Base-by-base conservation (phyloP, 1,140 invertebrate species). In the Lepeophtheirus salmonis region DNA sequence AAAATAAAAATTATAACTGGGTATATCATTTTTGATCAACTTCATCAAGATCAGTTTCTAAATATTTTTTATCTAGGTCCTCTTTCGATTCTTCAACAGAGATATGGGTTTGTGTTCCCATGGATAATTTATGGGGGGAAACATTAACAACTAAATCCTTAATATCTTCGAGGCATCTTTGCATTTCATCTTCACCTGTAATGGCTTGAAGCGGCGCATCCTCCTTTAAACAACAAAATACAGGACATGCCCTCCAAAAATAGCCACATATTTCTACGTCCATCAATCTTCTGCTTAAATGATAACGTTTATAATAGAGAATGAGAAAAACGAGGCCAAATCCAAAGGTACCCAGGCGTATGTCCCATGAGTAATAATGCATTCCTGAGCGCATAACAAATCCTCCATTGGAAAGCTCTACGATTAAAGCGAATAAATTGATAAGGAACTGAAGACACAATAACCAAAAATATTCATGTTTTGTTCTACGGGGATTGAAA, bases 281-380 rank as follows among this genome's bases (percentile, higher is more conserved):
- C 30, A 41, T 41, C 6, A 41, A n/a, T 6, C 30, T 6, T 41
- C 30, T 6, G n/a, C 30, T 41, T 18, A 52, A 10, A 52, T 52
- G 50, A 21, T 52, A 52, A 10, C 18, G 14, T 18, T 52, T 52
- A 21, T 52, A 52, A 16, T 52, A 52, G 14, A 52, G 14, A 14
- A 52, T 20, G 14, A 52, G 50, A 16, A 52, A 52, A 3, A 52
- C 13, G 6, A 52, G 18, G 10, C 50, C 50, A n/a, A 52, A 21
- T 12, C 4, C 18, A 10, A 52, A 52, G 6, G 14, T 52, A 21
- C 14, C 50, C 50, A 52, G 18, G 14, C 50, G 50, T 6, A 52
- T 52, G 20, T 52, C 50, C 50, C 50, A 52, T 4, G 14, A 17
- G 50, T 52, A 52, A 16, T 52, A 52, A 21, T 52, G 50, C 30